Evolutionary conservation across 64 coral and sea anemone species (phyloP), one percentile per base, ranked within the genome.

Genomic region (Acropora tenuis): DNA sequence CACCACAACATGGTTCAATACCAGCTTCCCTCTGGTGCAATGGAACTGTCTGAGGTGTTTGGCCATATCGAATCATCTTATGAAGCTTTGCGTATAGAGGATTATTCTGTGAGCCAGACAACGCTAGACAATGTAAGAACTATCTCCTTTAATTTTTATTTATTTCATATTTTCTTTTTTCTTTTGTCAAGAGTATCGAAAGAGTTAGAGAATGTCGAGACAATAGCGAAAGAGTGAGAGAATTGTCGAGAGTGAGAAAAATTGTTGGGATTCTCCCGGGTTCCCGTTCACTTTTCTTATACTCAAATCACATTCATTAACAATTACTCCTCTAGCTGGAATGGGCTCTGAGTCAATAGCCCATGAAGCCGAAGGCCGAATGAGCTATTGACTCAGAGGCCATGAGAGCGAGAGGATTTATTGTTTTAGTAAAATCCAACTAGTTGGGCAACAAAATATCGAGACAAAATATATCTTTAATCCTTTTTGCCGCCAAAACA

Each of bases 1-100:
- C 97, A 99, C 48, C 97, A 99, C 74, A 99, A 96, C 49, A 96
- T 99, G 89, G 78, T 96, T 18, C 97, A 99, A 78, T 99, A 99
- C 89, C 97, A 99, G 88, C 87, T 99, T 2, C 91, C 97, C 61
- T 96, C 97, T 13, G 97, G 97, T 19, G 86, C 89, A 0, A 87
- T 99, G 88, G 87, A 79, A 49, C 86, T 99, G 74, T 86, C 94
- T 5, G 88, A 89, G 59, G 87, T 99, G 50, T 99, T 99, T 86
- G 97, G 94, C 12, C 69, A 68, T 40, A 96, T 99, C 46, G 97
- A 99, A 65, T 91, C 78, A 8, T 87, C 78, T 66, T 87, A 90
- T 68, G 97, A 99, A 41, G 41, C 52, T 16, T 58, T 99, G 91
- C 76, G 65, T 46, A 99, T 99, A 44, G 97, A 99, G 74, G 97